These are phyloP conservation scores for Lipotes vexillifer DNA, from an alignment of 2,113 vertebrate species.

Conservation along the genomic window DNA sequence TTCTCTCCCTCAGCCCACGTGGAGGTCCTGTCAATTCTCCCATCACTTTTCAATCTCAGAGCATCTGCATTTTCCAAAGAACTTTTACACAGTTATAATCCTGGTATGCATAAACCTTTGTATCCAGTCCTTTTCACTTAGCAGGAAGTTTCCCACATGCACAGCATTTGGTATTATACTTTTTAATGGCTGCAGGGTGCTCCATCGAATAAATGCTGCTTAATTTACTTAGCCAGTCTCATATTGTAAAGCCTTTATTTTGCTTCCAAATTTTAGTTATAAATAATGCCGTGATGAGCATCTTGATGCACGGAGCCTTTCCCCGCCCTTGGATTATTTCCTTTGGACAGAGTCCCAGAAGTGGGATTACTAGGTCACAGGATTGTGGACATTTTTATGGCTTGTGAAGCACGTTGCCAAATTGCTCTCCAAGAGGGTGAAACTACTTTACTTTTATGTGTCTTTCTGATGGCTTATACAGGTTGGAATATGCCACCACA, in stretches of 20 bases:
- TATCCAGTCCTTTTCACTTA: neutral
- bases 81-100: neutral
- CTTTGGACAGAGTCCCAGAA: slow-evolving; percentile 57
- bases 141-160: neutral
- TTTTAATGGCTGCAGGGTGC: neutral
- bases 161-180: neutral
- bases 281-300: neutral
- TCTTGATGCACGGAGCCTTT: neutral
- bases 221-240: neutral
- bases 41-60: neutral
- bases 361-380: slow-evolving; percentile 44
- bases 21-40: neutral
- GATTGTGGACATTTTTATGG: slow-evolving; percentile 49
- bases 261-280: neutral
- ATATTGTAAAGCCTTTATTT: neutral
- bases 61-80: neutral
- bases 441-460: neutral
- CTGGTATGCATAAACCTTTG: fast-evolving
- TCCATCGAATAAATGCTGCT: neutral
- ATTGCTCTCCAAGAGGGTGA: neutral
- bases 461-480: neutral
- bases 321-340: slow-evolving; percentile 15
- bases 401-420: slow-evolving; percentile 9
- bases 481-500: fast-evolving
- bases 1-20: neutral